phyloP scores from a whole-genome alignment of 2,888 invertebrate genomes.

The Euzetes globulus region DNA sequence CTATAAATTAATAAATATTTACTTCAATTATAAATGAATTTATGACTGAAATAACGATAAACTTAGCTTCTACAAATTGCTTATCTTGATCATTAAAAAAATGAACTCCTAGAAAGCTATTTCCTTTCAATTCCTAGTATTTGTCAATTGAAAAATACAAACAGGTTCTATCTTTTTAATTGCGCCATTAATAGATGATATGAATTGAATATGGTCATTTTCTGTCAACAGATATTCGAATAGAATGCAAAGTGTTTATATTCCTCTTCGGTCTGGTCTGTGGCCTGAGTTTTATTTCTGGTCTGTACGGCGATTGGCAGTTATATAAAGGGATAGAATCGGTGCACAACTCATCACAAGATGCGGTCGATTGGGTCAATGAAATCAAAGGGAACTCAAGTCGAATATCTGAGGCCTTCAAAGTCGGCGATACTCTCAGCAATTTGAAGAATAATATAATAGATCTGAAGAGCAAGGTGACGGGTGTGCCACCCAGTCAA shows the following conservation, averaged over 20 bases:
- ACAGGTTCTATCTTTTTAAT: too few relatives aligned
- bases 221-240: not conserved
- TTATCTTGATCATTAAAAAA: too few relatives aligned
- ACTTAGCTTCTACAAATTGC: too few relatives aligned
- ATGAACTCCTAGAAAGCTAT: too few relatives aligned
- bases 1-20: too few relatives aligned
- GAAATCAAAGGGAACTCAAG: not conserved
- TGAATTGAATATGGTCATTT: not conserved
- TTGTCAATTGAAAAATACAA: not conserved
- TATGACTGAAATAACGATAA: too few relatives aligned
- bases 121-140: too few relatives aligned
- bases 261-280: conserved; percentile 5
- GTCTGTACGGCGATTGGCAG: not conserved
- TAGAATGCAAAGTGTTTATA: not conserved
- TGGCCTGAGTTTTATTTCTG: not conserved
- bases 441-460: not conserved
- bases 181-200: not conserved
- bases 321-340: not conserved
- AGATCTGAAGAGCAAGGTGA: not conserved
- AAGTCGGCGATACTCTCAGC: not conserved
- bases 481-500: not conserved
- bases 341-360: not conserved
- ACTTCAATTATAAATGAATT: too few relatives aligned
- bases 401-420: not conserved
- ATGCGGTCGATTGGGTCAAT: conserved; percentile 7